phyloP scores from a whole-genome alignment of 2,113 vertebrate species.

The Pangasianodon hypophthalmus region DNA sequence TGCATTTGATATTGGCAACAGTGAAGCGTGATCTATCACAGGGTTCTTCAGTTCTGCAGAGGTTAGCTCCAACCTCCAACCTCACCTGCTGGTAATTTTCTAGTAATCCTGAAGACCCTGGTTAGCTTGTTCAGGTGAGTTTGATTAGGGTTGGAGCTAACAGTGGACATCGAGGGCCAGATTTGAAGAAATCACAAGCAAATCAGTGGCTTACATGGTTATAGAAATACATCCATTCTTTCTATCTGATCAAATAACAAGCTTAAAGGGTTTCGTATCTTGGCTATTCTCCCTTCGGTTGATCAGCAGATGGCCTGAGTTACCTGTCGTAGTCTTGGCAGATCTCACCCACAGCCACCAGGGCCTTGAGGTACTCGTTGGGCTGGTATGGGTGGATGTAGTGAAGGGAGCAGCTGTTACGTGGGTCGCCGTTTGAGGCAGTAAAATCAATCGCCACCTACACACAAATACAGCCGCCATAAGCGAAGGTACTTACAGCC shows the following conservation, averaged over 20 bases:
- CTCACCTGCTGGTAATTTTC: too few relatives aligned
- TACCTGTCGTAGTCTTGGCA: conserved; percentile 99
- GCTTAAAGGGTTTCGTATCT: neutral
- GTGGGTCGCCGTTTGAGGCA: conserved; percentile 94
- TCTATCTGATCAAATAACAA: conserved; percentile 7
- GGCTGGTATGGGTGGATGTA: conserved; percentile 99
- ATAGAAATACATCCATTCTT: too few relatives aligned
- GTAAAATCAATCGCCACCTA: conserved; percentile 99
- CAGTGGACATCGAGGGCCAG: too few relatives aligned
- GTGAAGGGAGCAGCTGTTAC: conserved; percentile 98
- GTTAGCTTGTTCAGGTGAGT: too few relatives aligned
- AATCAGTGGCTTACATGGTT: neutral
- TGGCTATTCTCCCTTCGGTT: neutral
- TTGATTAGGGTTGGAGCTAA: too few relatives aligned
- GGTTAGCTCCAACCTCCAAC: too few relatives aligned
- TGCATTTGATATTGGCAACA: too few relatives aligned
- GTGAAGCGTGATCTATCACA: too few relatives aligned
- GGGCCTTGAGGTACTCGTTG: conserved; percentile 96
- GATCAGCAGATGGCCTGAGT: conserved; percentile 25
- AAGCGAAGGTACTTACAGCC: conserved; percentile 12
- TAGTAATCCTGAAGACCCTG: too few relatives aligned
- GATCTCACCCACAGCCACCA: conserved; percentile 97
- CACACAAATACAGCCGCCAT: conserved; percentile 24
- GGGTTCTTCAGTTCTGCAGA: too few relatives aligned
- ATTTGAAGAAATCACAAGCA: too few relatives aligned